Evolutionary conservation across 2,113 vertebrate genomes (phyloP).

Genomic region (Silurus asotus): DNA sequence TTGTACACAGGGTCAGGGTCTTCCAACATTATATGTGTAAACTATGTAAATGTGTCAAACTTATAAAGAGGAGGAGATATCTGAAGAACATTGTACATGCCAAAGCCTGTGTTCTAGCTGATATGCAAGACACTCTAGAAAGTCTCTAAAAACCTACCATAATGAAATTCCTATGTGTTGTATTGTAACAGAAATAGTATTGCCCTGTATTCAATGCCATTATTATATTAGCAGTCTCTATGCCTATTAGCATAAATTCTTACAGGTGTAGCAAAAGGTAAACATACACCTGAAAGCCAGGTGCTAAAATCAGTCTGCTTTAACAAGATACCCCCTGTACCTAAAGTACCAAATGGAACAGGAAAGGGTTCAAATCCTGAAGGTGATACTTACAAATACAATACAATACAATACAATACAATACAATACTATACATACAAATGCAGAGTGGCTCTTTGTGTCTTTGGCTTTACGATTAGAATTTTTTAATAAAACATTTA

Average conservation of each 20-base stretch:
- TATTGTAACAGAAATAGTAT: neutral
- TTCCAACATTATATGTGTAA: neutral
- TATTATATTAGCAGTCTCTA: neutral
- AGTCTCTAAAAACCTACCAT: neutral
- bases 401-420: too few relatives aligned
- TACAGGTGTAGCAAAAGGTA: constrained; percentile 12
- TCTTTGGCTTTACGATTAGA: neutral
- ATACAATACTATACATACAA: too few relatives aligned
- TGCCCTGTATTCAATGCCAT: constrained; percentile 29
- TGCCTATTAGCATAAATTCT: constrained; percentile 31
- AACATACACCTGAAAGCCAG: neutral
- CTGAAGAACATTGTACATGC: neutral
- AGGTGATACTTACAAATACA: neutral
- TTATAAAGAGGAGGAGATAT: neutral
- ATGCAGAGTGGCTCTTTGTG: neutral
- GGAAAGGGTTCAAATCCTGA: neutral
- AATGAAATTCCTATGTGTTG: neutral
- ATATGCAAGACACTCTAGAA: neutral
- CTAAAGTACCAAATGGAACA: neutral
- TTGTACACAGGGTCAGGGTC: neutral
- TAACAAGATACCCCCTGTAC: constrained; percentile 6
- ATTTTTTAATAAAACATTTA: constrained; percentile 12
- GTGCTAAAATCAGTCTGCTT: neutral
- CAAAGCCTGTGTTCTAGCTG: neutral
- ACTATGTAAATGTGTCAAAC: neutral